These are phyloP conservation scores for Catamblyrhynchus diadema DNA, from an alignment of 2,797 vertebrate genomes.

Conservation along the genomic window DNA sequence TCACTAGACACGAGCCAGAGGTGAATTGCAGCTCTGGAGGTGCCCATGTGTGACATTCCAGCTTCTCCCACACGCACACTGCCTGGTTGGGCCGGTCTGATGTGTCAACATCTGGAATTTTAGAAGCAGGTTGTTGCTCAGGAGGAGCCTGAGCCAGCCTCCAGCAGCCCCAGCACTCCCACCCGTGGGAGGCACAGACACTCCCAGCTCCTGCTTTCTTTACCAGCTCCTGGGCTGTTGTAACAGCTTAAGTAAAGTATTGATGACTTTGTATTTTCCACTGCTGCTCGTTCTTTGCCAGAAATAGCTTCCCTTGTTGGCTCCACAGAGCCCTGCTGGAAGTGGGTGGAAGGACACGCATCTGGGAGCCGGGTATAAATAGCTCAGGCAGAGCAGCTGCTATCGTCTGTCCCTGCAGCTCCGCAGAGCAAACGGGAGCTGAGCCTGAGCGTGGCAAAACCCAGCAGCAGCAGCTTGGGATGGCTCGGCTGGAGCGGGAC, in stretches of 20 bases:
- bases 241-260: neutral
- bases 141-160: neutral
- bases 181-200: neutral
- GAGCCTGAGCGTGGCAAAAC: neutral
- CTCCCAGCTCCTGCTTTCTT: neutral
- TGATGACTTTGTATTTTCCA: constrained; percentile 14
- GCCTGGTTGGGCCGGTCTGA: neutral
- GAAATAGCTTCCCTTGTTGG: constrained; percentile 29
- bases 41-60: neutral
- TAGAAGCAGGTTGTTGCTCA: neutral
- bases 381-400: neutral
- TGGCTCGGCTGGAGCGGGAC: neutral
- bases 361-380: constrained; percentile 41
- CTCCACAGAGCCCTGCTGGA: neutral
- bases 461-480: neutral
- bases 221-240: neutral
- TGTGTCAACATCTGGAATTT: neutral
- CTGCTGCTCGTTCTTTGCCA: neutral
- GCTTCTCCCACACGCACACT: accelerated
- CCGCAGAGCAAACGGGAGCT: neutral
- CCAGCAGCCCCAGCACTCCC: neutral
- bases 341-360: constrained; percentile 5
- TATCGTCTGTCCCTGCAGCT: neutral
- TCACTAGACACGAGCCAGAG: neutral
- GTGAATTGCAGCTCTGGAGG: neutral